Conservation (phyloP, 2,113 vertebrate species). For the Stictonetta naevosa region DNA sequence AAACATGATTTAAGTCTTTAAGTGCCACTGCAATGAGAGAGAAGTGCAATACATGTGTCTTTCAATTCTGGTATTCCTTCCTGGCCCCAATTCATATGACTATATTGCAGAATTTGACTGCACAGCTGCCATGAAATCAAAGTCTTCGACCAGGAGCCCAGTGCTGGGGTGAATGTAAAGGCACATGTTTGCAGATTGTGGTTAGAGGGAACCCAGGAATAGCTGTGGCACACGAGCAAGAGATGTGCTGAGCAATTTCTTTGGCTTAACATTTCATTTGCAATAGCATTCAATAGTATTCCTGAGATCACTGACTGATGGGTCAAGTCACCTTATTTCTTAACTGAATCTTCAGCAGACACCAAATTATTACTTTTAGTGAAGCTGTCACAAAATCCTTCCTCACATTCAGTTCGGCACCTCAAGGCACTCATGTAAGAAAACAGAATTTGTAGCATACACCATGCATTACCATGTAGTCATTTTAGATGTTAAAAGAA, state of each 20-base stretch:
- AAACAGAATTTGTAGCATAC: neutral
- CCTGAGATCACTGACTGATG: neutral
- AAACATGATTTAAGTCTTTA: neutral
- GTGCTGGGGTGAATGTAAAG: neutral
- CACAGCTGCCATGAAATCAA: neutral
- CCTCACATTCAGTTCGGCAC: neutral
- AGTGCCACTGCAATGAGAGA: neutral
- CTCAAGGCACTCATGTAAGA: neutral
- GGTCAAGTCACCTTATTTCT: neutral
- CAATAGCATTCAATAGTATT: neutral
- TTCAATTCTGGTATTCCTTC: neutral
- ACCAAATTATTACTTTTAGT: slow-evolving; percentile 18
- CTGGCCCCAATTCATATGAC: neutral
- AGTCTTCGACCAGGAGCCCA: neutral
- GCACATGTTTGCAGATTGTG: neutral
- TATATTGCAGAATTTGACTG: neutral
- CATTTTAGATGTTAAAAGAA: slow-evolving; percentile 48
- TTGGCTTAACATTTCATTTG: slow-evolving; percentile 1
- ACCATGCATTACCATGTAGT: slow-evolving; percentile 20
- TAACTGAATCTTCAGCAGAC: neutral
- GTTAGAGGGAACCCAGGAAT: neutral
- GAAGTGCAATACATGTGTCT: neutral
- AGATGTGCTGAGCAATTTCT: slow-evolving; percentile 16
- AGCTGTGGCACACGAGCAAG: neutral
- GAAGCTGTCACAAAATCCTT: neutral